These are phyloP conservation scores for Drosophila macrospina DNA, from an alignment of 2,888 invertebrate species.

Conservation along the genomic window DNA sequence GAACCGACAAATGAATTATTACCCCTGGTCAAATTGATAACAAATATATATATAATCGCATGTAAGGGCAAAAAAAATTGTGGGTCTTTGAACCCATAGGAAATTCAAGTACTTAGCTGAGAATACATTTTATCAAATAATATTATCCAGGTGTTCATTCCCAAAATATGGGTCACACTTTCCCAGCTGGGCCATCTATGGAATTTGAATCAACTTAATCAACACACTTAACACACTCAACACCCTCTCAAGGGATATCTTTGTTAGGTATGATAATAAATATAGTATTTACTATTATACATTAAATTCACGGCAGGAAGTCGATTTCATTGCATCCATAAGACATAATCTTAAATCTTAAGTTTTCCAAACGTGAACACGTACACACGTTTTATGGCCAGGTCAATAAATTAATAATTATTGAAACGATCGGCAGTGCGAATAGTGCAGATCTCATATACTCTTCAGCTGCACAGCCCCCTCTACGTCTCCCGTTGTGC, in stretches of 20 bases:
- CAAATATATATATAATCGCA: constrained; percentile 29
- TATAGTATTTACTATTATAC: constrained; percentile 32
- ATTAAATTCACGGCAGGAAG: constrained; percentile 53
- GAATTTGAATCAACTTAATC: constrained; percentile 8
- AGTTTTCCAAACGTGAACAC: constrained; percentile 48
- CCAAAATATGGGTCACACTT: constrained; percentile 36
- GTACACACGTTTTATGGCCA: constrained; percentile 48
- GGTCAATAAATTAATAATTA: constrained; percentile 68
- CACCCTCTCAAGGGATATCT: constrained; percentile 41
- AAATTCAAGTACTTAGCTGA: neutral
- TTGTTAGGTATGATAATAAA: constrained; percentile 39
- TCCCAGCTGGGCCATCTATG: constrained; percentile 16
- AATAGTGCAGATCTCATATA: constrained; percentile 55
- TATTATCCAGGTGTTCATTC: constrained; percentile 40
- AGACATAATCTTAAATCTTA: constrained; percentile 21
- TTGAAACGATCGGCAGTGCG: constrained; percentile 44
- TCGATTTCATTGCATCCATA: constrained; percentile 34
- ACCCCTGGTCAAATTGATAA: constrained; percentile 36
- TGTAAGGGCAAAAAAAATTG: constrained; percentile 9
- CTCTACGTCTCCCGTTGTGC: constrained; percentile 1
- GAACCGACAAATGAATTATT: constrained; percentile 53
- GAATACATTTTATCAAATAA: neutral
- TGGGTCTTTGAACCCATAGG: constrained; percentile 29
- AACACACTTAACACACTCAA: neutral
- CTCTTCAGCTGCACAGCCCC: neutral